These are phyloP conservation scores for Marisa cornuarietis DNA, from an alignment of 1,140 invertebrate genomes.

Conservation along the genomic window DNA sequence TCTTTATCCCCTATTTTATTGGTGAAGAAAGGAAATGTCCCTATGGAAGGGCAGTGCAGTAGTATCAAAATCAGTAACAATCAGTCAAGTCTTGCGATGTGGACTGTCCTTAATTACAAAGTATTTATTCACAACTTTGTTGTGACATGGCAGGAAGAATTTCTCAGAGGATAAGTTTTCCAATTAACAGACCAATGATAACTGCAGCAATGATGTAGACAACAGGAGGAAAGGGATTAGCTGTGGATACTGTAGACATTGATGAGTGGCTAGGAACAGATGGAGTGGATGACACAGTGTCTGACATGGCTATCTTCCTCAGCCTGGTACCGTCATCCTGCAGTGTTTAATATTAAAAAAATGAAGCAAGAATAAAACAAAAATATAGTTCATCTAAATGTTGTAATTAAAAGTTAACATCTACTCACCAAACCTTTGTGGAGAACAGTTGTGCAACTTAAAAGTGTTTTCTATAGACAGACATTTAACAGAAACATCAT, in stretches of 20 bases:
- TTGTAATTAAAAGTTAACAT: too few relatives aligned
- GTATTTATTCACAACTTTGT: too few relatives aligned
- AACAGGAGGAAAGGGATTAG: constrained; percentile 60
- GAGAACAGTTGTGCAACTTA: too few relatives aligned
- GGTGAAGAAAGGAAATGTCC: too few relatives aligned
- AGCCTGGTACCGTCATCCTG: constrained; percentile 68
- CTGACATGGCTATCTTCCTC: constrained; percentile 72
- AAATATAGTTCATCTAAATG: too few relatives aligned
- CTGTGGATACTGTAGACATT: constrained; percentile 37
- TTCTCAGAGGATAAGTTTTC: constrained; percentile 67
- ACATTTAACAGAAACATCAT: too few relatives aligned
- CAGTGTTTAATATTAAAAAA: constrained; percentile 34
- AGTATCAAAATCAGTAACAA: not conserved
- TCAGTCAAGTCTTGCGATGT: not conserved
- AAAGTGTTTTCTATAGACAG: too few relatives aligned
- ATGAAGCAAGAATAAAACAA: too few relatives aligned
- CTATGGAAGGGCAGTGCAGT: not conserved
- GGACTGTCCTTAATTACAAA: not conserved
- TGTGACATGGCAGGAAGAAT: not conserved
- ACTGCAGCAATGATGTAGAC: constrained; percentile 65
- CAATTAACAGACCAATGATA: constrained; percentile 67
- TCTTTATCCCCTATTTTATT: not conserved
- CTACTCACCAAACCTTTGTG: too few relatives aligned
- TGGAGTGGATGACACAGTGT: constrained; percentile 68
- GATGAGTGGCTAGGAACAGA: constrained; percentile 42